Base-by-base conservation (phyloP, 2,113 vertebrate genomes). In the Scortum barcoo region DNA sequence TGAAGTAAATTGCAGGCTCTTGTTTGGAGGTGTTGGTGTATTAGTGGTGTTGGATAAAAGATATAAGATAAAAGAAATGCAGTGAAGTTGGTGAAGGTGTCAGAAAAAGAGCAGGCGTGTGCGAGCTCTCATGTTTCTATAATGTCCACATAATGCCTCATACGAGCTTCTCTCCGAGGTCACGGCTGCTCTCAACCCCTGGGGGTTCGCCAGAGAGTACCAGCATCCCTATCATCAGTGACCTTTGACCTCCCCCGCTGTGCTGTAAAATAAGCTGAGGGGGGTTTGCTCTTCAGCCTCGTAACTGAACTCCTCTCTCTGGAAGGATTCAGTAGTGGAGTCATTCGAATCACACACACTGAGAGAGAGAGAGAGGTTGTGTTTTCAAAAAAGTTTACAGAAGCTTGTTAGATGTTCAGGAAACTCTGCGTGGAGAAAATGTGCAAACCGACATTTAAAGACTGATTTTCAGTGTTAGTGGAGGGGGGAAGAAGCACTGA, bases 241-340 rank as follows among this genome's bases (percentile, higher is more conserved):
- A 83, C 67, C 81, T 86, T 69, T 83, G 81, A 89, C 81, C 84
- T 82, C 61, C 65, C 16, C 40, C 1, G 5, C 28, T 48, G 62
- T 8, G 30, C 58, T 56, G 66, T 60, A 3, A 56, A 71, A 67
- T 28, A 62, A 69, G 54, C 68, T 5, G 30, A 28, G 14, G 33
- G 22, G 38, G 19, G 16, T 53, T 78, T 68, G 24, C 33, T 84
- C 16, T 63, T 61, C 24, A 6, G 10, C 14, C 11, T 69, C 36
- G 44, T 26, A 6, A 26, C 14, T 70, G 12, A 44, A 57, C 1
- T 46, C 33, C 1, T 46, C 33, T 13, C 26, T 33, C 26, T 38
- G 7, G 8, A 24, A 28, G n/a, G n/a, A 36, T 42, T 19, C 40
- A 46, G 62, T 46, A 5, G 24, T 36, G 38, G 24, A 67, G 38